A percentile compares a stretch with the other conserved stretches of the same genome.
phyloP scores from a whole-genome alignment of 2,113 vertebrate genomes.

The Scytalopus superciliaris region DNA sequence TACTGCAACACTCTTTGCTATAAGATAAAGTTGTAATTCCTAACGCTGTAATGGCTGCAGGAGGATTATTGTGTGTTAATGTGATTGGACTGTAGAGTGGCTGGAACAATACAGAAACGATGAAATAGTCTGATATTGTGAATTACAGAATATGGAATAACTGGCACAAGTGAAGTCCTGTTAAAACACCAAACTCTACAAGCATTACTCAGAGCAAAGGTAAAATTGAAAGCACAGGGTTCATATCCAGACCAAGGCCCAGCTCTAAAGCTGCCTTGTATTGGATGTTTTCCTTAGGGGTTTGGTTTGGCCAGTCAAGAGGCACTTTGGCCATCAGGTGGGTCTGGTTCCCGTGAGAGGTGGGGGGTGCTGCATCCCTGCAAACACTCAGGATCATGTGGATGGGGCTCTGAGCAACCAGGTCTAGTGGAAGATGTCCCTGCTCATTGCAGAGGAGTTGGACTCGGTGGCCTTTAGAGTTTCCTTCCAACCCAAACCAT shows the following conservation, averaged over 20 bases:
- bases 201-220: background rate
- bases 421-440: too few relatives aligned
- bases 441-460: rapidly evolving
- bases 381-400: background rate
- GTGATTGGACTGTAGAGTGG: background rate
- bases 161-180: background rate
- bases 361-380: rapidly evolving
- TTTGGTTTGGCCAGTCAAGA: background rate
- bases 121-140: background rate
- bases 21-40: slow-evolving; percentile 22
- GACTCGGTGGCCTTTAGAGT: background rate
- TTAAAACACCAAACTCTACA: background rate
- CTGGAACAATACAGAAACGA: background rate
- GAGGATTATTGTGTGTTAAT: slow-evolving; percentile 25
- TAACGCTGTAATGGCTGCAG: background rate
- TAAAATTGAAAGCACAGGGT: background rate
- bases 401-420: background rate
- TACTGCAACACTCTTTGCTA: background rate
- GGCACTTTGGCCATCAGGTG: rapidly evolving
- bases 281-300: background rate
- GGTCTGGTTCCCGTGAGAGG: rapidly evolving
- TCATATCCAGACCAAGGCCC: background rate
- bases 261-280: background rate
- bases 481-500: background rate
- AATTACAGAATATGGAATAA: background rate